Evolutionary conservation across 2,797 vertebrate genomes (phyloP).

Genomic region (Tangara arthus): DNA sequence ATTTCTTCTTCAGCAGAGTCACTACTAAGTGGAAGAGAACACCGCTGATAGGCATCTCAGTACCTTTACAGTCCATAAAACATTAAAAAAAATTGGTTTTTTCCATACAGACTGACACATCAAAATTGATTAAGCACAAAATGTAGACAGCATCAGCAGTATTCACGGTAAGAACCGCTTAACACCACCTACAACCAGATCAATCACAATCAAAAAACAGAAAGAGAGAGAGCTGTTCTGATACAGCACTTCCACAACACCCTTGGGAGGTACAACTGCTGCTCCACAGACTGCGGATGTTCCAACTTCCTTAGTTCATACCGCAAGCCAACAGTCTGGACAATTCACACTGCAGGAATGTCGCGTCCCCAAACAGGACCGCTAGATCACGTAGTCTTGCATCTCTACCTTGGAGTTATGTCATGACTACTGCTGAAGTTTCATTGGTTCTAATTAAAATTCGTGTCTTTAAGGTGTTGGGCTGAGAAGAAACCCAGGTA

Average conservation of each 20-base stretch:
- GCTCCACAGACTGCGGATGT: not conserved
- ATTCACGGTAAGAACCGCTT: not conserved
- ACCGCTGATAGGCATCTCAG: not conserved
- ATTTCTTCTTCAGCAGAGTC: not conserved
- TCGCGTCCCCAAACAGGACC: fast-evolving
- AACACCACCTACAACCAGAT: not conserved
- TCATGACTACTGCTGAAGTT: not conserved
- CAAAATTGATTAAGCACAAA: not conserved
- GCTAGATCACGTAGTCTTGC: not conserved
- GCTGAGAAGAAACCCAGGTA: not conserved
- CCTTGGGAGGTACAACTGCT: not conserved
- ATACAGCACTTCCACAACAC: not conserved
- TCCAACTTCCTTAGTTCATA: not conserved
- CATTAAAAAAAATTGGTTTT: fast-evolving
- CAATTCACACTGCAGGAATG: not conserved
- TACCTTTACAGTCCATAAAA: not conserved
- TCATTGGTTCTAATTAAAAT: not conserved
- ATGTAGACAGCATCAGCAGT: not conserved
- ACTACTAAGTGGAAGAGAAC: not conserved
- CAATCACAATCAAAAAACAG: not conserved
- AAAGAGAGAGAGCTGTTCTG: not conserved
- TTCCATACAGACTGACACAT: not conserved
- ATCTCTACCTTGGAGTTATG: not conserved
- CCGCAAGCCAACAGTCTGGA: not conserved
- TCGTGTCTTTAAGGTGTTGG: not conserved